These are phyloP conservation scores for Mormyrops boulengeri DNA, from an alignment of 2,797 vertebrate species.

Conservation along the genomic window DNA sequence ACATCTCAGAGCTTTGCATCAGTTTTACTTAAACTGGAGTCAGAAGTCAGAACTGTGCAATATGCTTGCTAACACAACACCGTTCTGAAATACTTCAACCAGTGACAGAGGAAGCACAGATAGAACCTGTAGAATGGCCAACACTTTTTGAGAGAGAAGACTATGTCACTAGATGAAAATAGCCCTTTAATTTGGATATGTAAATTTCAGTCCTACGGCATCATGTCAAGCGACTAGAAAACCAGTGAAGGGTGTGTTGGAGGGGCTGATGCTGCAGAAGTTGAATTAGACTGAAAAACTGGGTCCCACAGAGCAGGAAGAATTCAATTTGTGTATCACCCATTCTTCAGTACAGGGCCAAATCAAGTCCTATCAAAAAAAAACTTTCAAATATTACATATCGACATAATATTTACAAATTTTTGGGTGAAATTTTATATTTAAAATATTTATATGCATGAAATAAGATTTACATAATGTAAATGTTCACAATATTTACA, in stretches of 20 bases:
- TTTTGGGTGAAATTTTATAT: too few relatives aligned
- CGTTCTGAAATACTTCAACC: background rate
- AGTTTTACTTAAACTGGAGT: background rate
- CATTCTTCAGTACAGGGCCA: background rate
- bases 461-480: too few relatives aligned
- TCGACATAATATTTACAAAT: too few relatives aligned
- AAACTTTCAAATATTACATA: background rate
- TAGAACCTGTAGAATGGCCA: background rate
- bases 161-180: background rate
- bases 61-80: background rate
- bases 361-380: background rate
- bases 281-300: background rate
- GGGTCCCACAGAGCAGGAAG: background rate
- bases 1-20: background rate
- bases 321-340: background rate
- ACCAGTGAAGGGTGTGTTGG: background rate
- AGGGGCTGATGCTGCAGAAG: background rate
- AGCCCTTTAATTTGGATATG: background rate
- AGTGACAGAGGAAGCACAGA: background rate
- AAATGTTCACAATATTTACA: too few relatives aligned
- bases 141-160: background rate
- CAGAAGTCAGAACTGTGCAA: background rate
- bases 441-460: too few relatives aligned
- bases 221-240: background rate
- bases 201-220: background rate